Percentiles rank a stretch among this genome's conserved stretches.
These are phyloP conservation scores for Pentamera pediparva DNA, from an alignment of 53 echinoderm and acorn worm genomes.

Conservation along the genomic window DNA sequence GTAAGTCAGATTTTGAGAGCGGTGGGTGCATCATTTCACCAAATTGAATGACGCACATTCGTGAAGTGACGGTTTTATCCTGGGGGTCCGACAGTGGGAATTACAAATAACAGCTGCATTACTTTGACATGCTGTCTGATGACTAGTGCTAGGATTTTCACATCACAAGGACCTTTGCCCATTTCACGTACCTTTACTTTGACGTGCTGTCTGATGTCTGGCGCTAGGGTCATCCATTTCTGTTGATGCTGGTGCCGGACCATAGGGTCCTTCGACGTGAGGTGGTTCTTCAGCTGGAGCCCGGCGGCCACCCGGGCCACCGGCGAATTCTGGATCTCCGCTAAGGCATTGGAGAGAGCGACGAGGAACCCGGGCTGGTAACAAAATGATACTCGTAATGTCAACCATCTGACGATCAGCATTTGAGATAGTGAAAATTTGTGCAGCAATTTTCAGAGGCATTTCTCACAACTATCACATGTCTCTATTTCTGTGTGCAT, in stretches of 20 bases:
- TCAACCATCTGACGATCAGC: too few species aligned
- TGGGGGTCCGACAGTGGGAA: too few species aligned
- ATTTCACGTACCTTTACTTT: conserved; percentile 66
- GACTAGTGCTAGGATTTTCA: neutral
- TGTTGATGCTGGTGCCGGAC: conserved; percentile 55
- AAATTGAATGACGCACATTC: too few species aligned
- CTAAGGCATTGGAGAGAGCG: conserved; percentile 59
- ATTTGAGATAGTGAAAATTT: too few species aligned
- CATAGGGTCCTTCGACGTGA: conserved; percentile 77
- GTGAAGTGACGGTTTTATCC: too few species aligned
- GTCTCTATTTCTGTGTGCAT: too few species aligned
- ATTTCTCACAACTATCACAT: too few species aligned
- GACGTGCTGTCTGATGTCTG: conserved; percentile 41
- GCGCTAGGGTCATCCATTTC: conserved; percentile 57
- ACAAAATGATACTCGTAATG: neutral
- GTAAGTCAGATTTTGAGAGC: too few species aligned
- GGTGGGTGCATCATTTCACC: too few species aligned
- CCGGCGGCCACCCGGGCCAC: conserved; percentile 87
- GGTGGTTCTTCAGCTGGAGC: conserved; percentile 88
- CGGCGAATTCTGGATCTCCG: conserved; percentile 41
- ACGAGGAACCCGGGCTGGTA: conserved; percentile 64
- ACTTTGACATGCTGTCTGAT: too few species aligned
- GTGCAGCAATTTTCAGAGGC: too few species aligned
- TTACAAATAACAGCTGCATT: too few species aligned
- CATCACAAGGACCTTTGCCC: neutral